A percentile compares a stretch with the other conserved stretches of the same genome.
These are phyloP conservation scores for Drosophila sechellia DNA, from an alignment of 1,140 invertebrate genomes.

Conservation along the genomic window DNA sequence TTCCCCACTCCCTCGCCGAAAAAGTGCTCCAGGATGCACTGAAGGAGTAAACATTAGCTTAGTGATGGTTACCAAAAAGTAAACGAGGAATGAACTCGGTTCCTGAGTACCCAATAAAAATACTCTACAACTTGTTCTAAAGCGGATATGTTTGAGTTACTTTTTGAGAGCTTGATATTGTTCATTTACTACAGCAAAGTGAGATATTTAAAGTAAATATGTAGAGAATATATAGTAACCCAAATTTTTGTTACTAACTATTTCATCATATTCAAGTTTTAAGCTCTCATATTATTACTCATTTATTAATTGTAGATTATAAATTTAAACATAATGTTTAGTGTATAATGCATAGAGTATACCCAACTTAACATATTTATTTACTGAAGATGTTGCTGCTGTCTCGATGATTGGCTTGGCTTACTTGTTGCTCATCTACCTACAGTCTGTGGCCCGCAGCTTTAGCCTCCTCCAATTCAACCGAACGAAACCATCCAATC, in stretches of 20 bases:
- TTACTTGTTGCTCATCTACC: conserved; percentile 69
- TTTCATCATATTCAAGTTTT: too few relatives aligned
- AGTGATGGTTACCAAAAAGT: conserved; percentile 29
- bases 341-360: conserved; percentile 38
- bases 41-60: conserved; percentile 39
- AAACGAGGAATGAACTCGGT: neutral
- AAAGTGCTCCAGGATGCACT: conserved; percentile 8
- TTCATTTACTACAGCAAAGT: too few relatives aligned
- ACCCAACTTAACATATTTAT: neutral
- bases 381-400: conserved; percentile 57
- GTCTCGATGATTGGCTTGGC: conserved; percentile 55
- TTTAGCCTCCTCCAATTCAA: neutral
- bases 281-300: too few relatives aligned
- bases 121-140: neutral
- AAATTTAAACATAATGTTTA: neutral
- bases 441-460: conserved; percentile 7
- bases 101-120: conserved; percentile 5
- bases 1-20: conserved; percentile 12
- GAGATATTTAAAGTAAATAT: too few relatives aligned
- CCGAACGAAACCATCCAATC: conserved; percentile 5
- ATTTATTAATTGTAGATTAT: too few relatives aligned
- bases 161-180: neutral
- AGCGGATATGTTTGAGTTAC: neutral
- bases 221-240: too few relatives aligned
- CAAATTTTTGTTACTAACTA: too few relatives aligned